Evolutionary conservation across 2,888 invertebrate genomes (phyloP).

Genomic region (Celastrina argiolus): DNA sequence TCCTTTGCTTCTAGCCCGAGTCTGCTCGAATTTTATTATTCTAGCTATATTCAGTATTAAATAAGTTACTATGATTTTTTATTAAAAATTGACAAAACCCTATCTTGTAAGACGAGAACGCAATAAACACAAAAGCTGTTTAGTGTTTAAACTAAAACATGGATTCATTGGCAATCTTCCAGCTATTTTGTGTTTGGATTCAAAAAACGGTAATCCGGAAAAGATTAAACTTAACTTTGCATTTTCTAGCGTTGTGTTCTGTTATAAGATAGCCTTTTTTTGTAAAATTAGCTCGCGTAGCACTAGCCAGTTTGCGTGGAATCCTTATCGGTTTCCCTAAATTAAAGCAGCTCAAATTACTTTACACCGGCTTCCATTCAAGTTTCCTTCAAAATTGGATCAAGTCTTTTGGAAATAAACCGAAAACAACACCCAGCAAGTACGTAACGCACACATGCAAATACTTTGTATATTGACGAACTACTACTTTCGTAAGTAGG

Average conservation of each 20-base stretch:
- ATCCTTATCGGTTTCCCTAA: constrained; percentile 11
- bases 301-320: background rate
- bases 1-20: background rate
- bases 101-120: background rate
- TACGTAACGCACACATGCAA: background rate
- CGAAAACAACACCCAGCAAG: background rate
- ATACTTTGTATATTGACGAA: no score
- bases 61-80: background rate
- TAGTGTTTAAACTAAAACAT: background rate
- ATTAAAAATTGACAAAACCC: background rate
- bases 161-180: background rate
- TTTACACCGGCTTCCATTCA: background rate
- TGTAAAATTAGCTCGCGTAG: background rate
- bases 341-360: constrained; percentile 3
- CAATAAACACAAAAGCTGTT: background rate
- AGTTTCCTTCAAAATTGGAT: constrained; percentile 7
- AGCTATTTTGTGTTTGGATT: background rate
- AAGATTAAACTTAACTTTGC: background rate
- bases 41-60: background rate
- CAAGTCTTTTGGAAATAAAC: constrained; percentile 3
- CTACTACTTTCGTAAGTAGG: no score
- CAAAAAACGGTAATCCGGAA: background rate
- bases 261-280: constrained; percentile 13
- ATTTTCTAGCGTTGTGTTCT: background rate
- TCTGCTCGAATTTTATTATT: background rate